phyloP scores from a whole-genome alignment of 2,113 vertebrate genomes.

The Oryzias celebensis region DNA sequence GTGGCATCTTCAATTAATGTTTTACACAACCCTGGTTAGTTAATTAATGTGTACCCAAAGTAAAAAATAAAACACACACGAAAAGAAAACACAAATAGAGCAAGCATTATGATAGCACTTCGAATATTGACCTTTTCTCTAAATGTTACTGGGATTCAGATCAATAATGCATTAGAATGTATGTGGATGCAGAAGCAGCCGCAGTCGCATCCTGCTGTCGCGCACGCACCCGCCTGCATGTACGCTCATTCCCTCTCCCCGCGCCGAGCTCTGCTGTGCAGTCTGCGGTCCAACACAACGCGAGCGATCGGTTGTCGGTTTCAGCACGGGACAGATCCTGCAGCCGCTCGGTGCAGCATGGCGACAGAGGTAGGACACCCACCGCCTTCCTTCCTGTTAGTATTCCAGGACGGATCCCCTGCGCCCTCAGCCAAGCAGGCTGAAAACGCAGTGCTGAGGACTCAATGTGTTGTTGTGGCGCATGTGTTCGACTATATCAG shows the following conservation, averaged over 20 bases:
- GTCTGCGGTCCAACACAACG: constrained; percentile 47
- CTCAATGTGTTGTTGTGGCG: no score
- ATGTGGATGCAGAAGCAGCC: constrained; percentile 9
- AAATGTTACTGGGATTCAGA: no score
- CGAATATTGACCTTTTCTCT: no score
- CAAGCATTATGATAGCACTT: no score
- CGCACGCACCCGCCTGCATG: constrained; percentile 18
- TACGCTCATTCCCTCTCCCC: constrained; percentile 14
- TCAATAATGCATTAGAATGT: constrained; percentile 2
- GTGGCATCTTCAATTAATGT: no score
- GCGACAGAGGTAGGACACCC: constrained; percentile 74
- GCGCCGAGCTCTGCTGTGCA: constrained; percentile 19
- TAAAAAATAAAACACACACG: no score
- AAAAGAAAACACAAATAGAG: no score
- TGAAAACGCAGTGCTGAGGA: neutral
- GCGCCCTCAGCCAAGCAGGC: constrained; percentile 2
- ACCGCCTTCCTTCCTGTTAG: neutral
- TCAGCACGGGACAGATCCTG: constrained; percentile 66
- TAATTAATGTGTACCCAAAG: no score
- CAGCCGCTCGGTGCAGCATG: constrained; percentile 65
- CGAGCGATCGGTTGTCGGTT: constrained; percentile 44
- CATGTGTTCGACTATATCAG: no score
- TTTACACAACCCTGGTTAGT: no score
- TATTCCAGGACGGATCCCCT: neutral
- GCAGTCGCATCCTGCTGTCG: constrained; percentile 15